phyloP scores from a whole-genome alignment of 1,140 invertebrate species.

The Lysiphlebus fabarum region DNA sequence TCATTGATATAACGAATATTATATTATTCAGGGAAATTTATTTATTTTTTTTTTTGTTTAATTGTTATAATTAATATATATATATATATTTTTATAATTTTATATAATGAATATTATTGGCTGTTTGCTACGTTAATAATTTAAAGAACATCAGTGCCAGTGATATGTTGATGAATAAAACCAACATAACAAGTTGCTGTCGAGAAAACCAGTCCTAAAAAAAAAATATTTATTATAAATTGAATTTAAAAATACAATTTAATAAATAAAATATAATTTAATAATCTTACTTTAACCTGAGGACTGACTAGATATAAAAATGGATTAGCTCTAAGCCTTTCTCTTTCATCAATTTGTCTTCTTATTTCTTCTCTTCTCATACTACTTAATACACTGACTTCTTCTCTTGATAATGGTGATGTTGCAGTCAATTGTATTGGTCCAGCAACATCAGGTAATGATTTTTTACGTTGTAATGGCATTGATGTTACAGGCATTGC shows the following conservation, averaged over 20 bases:
- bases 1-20: no score
- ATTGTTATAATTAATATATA: no score
- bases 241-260: neutral
- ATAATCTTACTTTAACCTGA: slow-evolving; percentile 83
- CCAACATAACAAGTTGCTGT: slow-evolving; percentile 91
- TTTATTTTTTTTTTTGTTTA: no score
- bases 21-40: no score
- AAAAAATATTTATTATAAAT: slow-evolving; percentile 20
- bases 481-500: slow-evolving; percentile 66
- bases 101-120: slow-evolving; percentile 14
- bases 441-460: slow-evolving; percentile 87
- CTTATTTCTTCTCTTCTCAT: slow-evolving; percentile 90
- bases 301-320: slow-evolving; percentile 93
- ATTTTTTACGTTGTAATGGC: slow-evolving; percentile 85
- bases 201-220: slow-evolving; percentile 96
- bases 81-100: no score
- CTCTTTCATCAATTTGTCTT: slow-evolving; percentile 85
- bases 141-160: slow-evolving; percentile 97
- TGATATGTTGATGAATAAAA: slow-evolving; percentile 93
- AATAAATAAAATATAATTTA: neutral
- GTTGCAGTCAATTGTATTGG: slow-evolving; percentile 66
- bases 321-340: slow-evolving; percentile 89
- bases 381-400: slow-evolving; percentile 89
- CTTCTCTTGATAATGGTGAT: slow-evolving; percentile 86
- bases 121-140: slow-evolving; percentile 78